Evolutionary conservation across 2,797 vertebrate genomes (phyloP), one percentile per base, ranked within the genome.

Genomic region (Xenopus petersii): DNA sequence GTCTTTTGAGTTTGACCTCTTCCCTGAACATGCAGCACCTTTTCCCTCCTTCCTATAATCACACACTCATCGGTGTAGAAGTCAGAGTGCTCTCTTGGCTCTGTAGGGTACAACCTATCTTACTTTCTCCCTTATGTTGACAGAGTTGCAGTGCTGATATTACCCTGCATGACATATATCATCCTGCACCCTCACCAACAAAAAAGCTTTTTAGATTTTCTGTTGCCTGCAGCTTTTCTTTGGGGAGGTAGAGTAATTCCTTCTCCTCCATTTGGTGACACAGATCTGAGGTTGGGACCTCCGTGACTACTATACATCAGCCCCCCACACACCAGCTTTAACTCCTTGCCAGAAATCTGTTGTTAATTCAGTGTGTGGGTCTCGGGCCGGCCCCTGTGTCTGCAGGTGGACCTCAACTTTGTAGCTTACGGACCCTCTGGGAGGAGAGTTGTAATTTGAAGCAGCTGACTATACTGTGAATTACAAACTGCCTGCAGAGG

Each of bases 401-500:
- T 80, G 87, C 91, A 93, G 91, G 91, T 93, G 93, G 91, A 73
- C 71, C 81, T 83, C 81, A 75, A 81, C 81, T 84, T 84, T 90
- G 86, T 88, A 91, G 87, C 82, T 89, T 91, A 91, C 87, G 87
- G 89, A 90, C 89, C 92, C 90, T 86, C 89, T 26, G 84, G 85
- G 91, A 90, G 88, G 89, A 88, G 54, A 69, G 51, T 88, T 87
- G 82, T 93, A 93, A 94, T 93, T 92, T 88, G 91, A 91, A 94
- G 88, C 91, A 93, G 91, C 88, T 83, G 85, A 84, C 86, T 89
- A 85, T 84, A 91, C 16, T 56, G 2, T 89, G 81, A 90, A 60
- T 79, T 76, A 36, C 33, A 16, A 3, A 60, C 77, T 72, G 30
- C 12, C 47, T 10, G 30, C 58, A 8, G 60, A 75, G 21, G 66